Percentiles rank a stretch among this genome's conserved stretches.
Conservation (phyloP, 2,113 vertebrate genomes). For the Laterallus jamaicensis region DNA sequence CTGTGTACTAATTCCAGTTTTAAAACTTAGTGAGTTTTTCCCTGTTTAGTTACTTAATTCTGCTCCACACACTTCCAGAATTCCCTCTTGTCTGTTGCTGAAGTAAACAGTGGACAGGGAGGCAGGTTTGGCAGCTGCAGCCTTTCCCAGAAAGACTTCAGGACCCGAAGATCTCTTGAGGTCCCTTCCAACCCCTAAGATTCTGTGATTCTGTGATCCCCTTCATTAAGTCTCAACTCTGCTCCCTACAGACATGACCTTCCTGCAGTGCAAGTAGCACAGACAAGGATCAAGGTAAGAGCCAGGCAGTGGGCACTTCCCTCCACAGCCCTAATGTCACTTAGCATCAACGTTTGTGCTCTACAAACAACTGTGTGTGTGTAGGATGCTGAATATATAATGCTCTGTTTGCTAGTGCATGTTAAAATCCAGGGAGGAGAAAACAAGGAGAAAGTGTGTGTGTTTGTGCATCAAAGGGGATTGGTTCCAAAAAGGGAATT, state of each 20-base stretch:
- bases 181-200: no score
- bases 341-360: background rate
- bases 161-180: no score
- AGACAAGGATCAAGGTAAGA: background rate
- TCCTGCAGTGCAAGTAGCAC: fast-evolving
- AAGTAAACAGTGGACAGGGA: fast-evolving
- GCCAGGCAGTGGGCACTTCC: fast-evolving
- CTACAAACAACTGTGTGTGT: no score
- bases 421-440: background rate
- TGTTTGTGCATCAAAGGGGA: background rate
- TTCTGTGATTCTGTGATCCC: no score
- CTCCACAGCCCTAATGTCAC: fast-evolving
- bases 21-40: background rate
- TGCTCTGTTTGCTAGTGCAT: background rate
- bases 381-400: background rate
- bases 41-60: background rate
- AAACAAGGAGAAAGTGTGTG: background rate
- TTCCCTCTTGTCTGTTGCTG: background rate
- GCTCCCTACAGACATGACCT: background rate
- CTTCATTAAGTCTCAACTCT: background rate
- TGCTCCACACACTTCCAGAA: background rate
- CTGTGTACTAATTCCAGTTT: background rate
- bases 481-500: background rate
- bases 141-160: background rate
- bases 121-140: background rate